Evolutionary conservation across 2,888 invertebrate species (phyloP).

Genomic region (Hydriomena furcata): DNA sequence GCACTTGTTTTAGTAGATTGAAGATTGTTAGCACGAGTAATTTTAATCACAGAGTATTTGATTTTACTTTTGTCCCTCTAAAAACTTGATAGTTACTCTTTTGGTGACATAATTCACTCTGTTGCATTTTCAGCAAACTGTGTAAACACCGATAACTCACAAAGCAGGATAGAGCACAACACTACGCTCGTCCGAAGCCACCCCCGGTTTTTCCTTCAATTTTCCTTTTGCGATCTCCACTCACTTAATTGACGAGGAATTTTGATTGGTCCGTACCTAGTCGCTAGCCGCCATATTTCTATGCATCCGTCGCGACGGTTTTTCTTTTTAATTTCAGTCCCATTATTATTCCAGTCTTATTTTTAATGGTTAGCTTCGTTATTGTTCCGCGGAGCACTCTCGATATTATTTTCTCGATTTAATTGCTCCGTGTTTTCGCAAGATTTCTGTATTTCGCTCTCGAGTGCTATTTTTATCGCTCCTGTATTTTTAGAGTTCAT

Average conservation of each 20-base stretch:
- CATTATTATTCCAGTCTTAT: conserved; percentile 81
- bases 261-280: conserved; percentile 77
- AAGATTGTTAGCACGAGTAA: too few species aligned
- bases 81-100: too few species aligned
- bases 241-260: conserved; percentile 82
- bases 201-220: conserved; percentile 81
- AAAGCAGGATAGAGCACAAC: conserved; percentile 7
- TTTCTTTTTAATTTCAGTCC: conserved; percentile 62
- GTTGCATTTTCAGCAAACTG: background rate
- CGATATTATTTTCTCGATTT: conserved; percentile 73
- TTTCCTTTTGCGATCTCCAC: conserved; percentile 81
- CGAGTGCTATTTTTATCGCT: conserved; percentile 53
- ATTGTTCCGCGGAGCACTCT: conserved; percentile 65
- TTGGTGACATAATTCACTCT: too few species aligned
- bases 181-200: conserved; percentile 52
- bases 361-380: conserved; percentile 80
- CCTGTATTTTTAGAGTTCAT: conserved; percentile 40
- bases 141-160: background rate
- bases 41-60: too few species aligned
- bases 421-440: conserved; percentile 63
- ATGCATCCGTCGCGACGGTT: conserved; percentile 71
- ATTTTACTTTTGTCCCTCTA: too few species aligned
- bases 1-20: too few species aligned
- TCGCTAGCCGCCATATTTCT: conserved; percentile 72
- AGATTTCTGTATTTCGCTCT: conserved; percentile 46